These are phyloP conservation scores for Saccostrea echinata DNA, from an alignment of 1,140 invertebrate genomes.

Conservation along the genomic window DNA sequence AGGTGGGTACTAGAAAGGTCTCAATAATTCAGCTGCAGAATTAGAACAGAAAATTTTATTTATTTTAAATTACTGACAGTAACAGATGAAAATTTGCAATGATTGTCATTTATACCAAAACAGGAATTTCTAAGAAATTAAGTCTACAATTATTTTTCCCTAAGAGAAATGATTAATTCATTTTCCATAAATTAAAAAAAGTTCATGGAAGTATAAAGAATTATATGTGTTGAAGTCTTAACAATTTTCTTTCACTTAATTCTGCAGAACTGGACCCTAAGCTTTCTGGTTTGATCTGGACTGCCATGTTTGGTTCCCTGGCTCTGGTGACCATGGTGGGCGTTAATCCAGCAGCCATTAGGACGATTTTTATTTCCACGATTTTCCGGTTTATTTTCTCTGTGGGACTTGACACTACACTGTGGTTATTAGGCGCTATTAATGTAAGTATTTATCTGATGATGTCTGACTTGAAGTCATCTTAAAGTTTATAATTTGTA, in stretches of 20 bases:
- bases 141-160: too few species aligned
- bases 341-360: conserved; percentile 88
- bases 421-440: conserved; percentile 90
- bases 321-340: conserved; percentile 88
- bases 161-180: too few species aligned
- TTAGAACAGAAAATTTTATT: neutral
- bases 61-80: too few species aligned
- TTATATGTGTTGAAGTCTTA: neutral
- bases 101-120: too few species aligned
- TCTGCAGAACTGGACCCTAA: conserved; percentile 85
- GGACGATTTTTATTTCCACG: conserved; percentile 89
- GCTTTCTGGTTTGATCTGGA: conserved; percentile 92
- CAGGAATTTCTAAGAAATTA: too few species aligned
- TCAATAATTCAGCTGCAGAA: neutral
- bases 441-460: conserved; percentile 84
- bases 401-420: conserved; percentile 93
- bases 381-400: conserved; percentile 94
- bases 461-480: neutral
- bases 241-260: neutral
- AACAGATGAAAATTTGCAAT: neutral
- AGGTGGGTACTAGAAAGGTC: neutral
- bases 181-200: too few species aligned
- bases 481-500: neutral
- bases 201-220: too few species aligned
- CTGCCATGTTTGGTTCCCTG: conserved; percentile 88